These are phyloP conservation scores for Fopius arisanus DNA, from an alignment of 1,140 invertebrate species.

Conservation along the genomic window DNA sequence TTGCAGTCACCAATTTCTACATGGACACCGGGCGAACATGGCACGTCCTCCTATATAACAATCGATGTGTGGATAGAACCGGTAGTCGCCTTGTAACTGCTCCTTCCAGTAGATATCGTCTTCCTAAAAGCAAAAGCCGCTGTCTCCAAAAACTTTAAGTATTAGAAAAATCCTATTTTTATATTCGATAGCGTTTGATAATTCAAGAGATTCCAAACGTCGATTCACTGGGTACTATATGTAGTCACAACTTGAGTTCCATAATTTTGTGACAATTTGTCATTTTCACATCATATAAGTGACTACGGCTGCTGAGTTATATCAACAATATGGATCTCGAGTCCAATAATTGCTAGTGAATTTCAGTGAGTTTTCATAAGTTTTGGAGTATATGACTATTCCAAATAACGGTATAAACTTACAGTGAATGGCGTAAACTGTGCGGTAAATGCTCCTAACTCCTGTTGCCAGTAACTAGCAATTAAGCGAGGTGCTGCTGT, in stretches of 20 bases:
- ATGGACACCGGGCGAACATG: background rate
- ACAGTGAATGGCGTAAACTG: slow-evolving; percentile 46
- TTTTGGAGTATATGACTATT: slow-evolving; percentile 23
- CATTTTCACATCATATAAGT: background rate
- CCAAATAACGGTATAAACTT: slow-evolving; percentile 43
- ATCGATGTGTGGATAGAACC: slow-evolving; percentile 4
- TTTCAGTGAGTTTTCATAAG: background rate
- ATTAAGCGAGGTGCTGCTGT: slow-evolving; percentile 56
- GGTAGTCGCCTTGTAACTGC: slow-evolving; percentile 17
- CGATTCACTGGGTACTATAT: too few relatives aligned
- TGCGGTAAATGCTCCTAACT: slow-evolving; percentile 54
- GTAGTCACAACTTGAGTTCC: background rate
- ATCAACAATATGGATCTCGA: slow-evolving; percentile 10
- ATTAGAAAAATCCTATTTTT: too few relatives aligned
- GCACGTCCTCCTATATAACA: slow-evolving; percentile 19
- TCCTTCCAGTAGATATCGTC: background rate
- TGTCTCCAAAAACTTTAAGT: too few relatives aligned
- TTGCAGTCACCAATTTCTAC: slow-evolving; percentile 16
- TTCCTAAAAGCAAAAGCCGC: too few relatives aligned
- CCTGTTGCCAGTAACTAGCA: slow-evolving; percentile 55
- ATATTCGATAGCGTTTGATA: too few relatives aligned
- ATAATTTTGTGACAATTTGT: background rate
- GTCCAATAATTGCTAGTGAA: slow-evolving; percentile 8
- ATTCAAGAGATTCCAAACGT: too few relatives aligned
- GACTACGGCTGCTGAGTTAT: background rate